Conservation (phyloP, 2,797 vertebrate genomes). For the Acanthurus leucopareius region DNA sequence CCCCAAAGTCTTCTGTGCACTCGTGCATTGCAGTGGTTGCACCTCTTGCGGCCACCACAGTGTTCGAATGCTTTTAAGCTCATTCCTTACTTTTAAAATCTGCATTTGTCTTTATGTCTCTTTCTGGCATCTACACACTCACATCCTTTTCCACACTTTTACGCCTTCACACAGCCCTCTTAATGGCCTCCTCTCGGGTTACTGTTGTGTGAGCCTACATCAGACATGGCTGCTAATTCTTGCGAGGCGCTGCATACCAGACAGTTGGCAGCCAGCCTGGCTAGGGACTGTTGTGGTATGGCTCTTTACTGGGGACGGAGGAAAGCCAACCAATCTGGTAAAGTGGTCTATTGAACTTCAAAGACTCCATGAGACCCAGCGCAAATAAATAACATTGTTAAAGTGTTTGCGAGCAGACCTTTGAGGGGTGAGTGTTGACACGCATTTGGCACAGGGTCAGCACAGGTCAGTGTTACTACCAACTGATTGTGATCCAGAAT, state of each 20-base stretch:
- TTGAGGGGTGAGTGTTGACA: not conserved
- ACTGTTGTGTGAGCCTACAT: constrained; percentile 48
- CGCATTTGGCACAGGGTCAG: constrained; percentile 5
- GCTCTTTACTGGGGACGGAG: constrained; percentile 43
- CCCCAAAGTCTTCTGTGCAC: too few species aligned
- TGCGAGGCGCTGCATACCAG: constrained; percentile 70
- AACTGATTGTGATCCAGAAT: constrained; percentile 3
- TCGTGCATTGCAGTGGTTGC: too few species aligned
- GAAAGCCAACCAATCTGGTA: constrained; percentile 37
- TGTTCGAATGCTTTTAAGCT: constrained; percentile 8
- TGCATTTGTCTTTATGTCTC: constrained; percentile 19
- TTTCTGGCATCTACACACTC: constrained; percentile 14
- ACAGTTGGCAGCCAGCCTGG: constrained; percentile 68
- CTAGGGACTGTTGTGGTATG: constrained; percentile 48
- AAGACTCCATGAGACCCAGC: constrained; percentile 34
- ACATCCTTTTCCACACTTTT: constrained; percentile 26
- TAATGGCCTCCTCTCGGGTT: constrained; percentile 62
- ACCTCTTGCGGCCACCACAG: not conserved
- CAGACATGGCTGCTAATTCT: constrained; percentile 60
- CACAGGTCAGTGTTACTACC: constrained; percentile 3
- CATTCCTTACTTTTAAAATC: constrained; percentile 14
- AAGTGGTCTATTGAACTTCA: constrained; percentile 44
- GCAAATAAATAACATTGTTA: constrained; percentile 50
- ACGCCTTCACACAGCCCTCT: constrained; percentile 40
- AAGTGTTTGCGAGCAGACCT: constrained; percentile 12